These are phyloP conservation scores for Tetranychus cinnabarinus DNA, from an alignment of 1,140 invertebrate species.

Conservation along the genomic window DNA sequence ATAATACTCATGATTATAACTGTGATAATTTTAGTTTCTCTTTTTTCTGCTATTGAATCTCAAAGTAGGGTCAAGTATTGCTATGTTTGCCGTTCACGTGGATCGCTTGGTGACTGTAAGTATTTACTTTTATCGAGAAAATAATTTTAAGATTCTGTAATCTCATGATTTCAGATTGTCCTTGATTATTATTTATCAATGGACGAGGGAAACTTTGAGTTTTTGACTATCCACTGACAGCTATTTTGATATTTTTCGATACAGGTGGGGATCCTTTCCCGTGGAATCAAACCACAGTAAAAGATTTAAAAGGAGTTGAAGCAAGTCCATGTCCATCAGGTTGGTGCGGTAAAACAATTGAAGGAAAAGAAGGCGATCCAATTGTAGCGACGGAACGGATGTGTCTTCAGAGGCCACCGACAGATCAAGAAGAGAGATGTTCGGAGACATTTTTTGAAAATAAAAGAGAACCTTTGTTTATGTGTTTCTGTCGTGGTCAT, in stretches of 20 bases:
- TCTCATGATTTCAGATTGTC: neutral
- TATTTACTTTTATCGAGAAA: neutral
- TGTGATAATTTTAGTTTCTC: no score
- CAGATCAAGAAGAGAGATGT: slow-evolving; percentile 64
- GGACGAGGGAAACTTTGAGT: neutral
- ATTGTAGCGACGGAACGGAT: slow-evolving; percentile 59
- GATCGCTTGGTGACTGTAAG: slow-evolving; percentile 50
- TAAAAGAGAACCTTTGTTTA: slow-evolving; percentile 41
- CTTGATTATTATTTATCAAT: neutral
- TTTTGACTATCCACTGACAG: neutral
- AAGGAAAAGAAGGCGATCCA: slow-evolving; percentile 42
- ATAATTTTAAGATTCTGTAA: neutral
- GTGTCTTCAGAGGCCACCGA: slow-evolving; percentile 57
- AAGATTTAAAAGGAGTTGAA: slow-evolving; percentile 31
- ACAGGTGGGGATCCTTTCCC: slow-evolving; percentile 43
- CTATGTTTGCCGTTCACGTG: slow-evolving; percentile 55
- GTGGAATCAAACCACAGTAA: slow-evolving; percentile 31
- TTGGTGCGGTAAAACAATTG: slow-evolving; percentile 75
- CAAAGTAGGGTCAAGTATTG: slow-evolving; percentile 29
- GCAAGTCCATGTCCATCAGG: slow-evolving; percentile 61
- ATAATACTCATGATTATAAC: no score
- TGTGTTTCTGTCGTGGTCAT: slow-evolving; percentile 80
- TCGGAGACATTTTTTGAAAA: slow-evolving; percentile 46
- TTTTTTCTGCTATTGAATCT: no score
- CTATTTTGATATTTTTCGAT: neutral